These are phyloP conservation scores for Danio choprae DNA, from an alignment of 2,797 vertebrate species.

Conservation along the genomic window DNA sequence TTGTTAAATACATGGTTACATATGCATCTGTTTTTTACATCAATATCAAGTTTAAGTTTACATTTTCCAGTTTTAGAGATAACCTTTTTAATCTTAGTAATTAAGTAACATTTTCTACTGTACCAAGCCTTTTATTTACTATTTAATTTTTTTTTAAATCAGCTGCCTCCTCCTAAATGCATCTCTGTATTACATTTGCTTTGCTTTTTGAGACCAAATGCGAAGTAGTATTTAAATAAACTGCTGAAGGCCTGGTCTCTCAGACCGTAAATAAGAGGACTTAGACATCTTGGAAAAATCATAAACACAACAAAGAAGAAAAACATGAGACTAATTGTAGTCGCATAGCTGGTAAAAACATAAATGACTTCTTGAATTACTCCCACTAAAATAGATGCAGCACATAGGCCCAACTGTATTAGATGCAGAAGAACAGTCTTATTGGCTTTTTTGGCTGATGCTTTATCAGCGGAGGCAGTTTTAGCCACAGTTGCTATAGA, in stretches of 20 bases:
- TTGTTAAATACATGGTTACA: neutral
- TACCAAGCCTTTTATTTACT: neutral
- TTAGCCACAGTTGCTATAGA: constrained; percentile 20
- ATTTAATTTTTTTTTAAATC: neutral
- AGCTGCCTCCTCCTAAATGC: neutral
- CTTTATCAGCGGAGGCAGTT: neutral
- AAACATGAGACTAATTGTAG: constrained; percentile 39
- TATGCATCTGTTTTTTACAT: too few relatives aligned
- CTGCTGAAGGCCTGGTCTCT: constrained; percentile 68
- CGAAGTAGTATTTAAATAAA: constrained; percentile 66
- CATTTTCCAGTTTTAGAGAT: neutral
- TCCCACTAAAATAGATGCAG: constrained; percentile 16
- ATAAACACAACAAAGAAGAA: constrained; percentile 64
- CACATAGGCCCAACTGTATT: constrained; percentile 40
- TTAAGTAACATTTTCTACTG: neutral
- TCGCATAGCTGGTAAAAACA: constrained; percentile 1
- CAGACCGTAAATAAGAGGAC: constrained; percentile 73
- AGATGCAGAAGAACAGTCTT: constrained; percentile 44
- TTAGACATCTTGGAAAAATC: constrained; percentile 71
- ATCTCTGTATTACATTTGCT: constrained; percentile 6
- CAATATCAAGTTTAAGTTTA: neutral
- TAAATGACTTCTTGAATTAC: constrained; percentile 24
- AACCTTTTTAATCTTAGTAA: neutral
- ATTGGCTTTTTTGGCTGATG: constrained; percentile 25
- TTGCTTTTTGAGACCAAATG: constrained; percentile 24